A percentile compares a stretch with the other conserved stretches of the same genome.
These are phyloP conservation scores for Drosophila hamatofila DNA, from an alignment of 2,888 invertebrate genomes.

Conservation along the genomic window DNA sequence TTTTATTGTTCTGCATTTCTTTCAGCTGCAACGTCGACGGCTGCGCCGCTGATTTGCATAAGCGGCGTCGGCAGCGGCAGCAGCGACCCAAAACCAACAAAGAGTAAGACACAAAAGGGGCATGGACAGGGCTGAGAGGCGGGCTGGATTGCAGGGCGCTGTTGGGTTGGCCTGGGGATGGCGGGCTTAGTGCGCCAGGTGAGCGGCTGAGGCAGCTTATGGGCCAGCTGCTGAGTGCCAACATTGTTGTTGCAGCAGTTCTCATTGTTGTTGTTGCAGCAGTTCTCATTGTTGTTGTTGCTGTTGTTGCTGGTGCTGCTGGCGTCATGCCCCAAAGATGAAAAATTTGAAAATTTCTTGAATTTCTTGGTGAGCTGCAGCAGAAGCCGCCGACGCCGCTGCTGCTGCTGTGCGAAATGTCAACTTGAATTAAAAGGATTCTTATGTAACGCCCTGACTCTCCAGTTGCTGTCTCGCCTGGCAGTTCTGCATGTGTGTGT, in stretches of 20 bases:
- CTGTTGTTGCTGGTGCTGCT: conserved; percentile 8
- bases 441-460: conserved; percentile 75
- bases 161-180: conserved; percentile 4
- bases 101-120: conserved; percentile 32
- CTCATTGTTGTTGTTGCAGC: conserved; percentile 27
- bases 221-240: conserved; percentile 71
- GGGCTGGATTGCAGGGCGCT: conserved; percentile 8
- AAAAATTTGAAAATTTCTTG: conserved; percentile 82
- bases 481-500: conserved; percentile 30
- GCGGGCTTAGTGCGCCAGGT: conserved; percentile 48
- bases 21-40: conserved; percentile 43
- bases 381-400: conserved; percentile 13
- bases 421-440: conserved; percentile 84
- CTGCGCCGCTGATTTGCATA: conserved; percentile 80
- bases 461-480: conserved; percentile 53
- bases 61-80: conserved; percentile 69
- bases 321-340: conserved; percentile 74
- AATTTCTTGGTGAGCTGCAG: conserved; percentile 58
- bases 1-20: conserved; percentile 75
- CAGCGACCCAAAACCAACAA: conserved; percentile 76
- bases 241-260: conserved; percentile 58
- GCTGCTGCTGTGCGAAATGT: conserved; percentile 75
- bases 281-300: conserved; percentile 25
- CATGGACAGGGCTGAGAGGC: conserved; percentile 1
- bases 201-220: conserved; percentile 48